Evolutionary conservation across 2,888 invertebrate species (phyloP), one percentile per base, ranked within the genome.

Genomic region (Xylophagus ater): DNA sequence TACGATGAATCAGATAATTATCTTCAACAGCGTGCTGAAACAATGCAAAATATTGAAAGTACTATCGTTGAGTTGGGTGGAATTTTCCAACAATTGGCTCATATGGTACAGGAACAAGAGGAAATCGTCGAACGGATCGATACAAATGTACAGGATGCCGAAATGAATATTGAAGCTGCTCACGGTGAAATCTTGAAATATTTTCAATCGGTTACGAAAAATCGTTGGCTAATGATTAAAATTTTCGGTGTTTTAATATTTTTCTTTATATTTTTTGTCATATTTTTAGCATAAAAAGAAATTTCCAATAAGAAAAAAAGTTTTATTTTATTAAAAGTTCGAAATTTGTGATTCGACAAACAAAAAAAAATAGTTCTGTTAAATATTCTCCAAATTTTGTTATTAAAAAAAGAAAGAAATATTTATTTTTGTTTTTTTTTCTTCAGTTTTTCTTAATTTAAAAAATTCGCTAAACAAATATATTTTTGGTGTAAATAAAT

Each of bases 201-300:
- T 69, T 98, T 99, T 65, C 92, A 90, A 65, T 86, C 85, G 40
- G 87, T 99, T 24, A 88, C 94, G 12, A 89, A 89, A 46, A 99
- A 98, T 69, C 78, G 98, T 53, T 97, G 96, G 83, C 73, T 98
- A 21, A 98, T 98, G 94, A 86, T 99, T 53, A 99, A 99, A 73
- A 82, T 99, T 50, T 98, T 99, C 69, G 97, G 86, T 37, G 89
- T 98, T 46, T 73, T 99, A 39, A 93, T 98, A 73, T 85, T 96
- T 60, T 98, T 99, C 74, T 98, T 99, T 65, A 84, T 98, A 66
- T 89, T 99, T 64, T 98, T 98, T 72, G 86, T 98, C 60, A 81
- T 98, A 51, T 94, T 98, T 68, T 73, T 97, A 74, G 88, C 93
- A 55, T 86, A 80, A 71, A 58, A 45, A 12, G 23, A 4, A n/a